phyloP scores from a whole-genome alignment of 1,140 invertebrate genomes.

The Rhizoglyphus robini region DNA sequence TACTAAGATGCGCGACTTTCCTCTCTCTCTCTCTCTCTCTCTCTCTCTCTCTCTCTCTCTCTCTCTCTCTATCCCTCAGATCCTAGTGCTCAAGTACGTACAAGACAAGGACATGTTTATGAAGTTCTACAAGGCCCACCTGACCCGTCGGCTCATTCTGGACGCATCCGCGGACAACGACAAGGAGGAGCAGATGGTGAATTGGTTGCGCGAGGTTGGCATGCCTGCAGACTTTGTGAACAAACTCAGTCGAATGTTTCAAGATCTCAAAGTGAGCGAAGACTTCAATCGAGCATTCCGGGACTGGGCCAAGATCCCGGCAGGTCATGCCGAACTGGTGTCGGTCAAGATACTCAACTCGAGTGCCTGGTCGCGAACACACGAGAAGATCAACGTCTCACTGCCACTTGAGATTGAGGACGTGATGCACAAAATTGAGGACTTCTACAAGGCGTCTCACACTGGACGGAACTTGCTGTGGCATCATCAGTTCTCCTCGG shows the following conservation, averaged over 20 bases:
- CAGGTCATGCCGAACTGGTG: conserved; percentile 34
- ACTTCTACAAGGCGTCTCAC: conserved; percentile 59
- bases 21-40: conserved; percentile 20
- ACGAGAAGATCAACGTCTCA: conserved; percentile 84
- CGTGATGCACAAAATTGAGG: conserved; percentile 85
- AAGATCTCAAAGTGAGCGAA: conserved; percentile 97
- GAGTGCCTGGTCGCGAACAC: conserved; percentile 89
- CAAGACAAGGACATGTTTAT: conserved; percentile 99
- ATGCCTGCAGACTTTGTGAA: conserved; percentile 99
- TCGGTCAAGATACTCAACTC: conserved; percentile 85
- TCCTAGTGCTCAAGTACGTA: conserved; percentile 95
- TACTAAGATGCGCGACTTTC: conserved; percentile 15
- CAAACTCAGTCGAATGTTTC: conserved; percentile 70
- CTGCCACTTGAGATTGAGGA: conserved; percentile 93
- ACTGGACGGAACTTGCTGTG: conserved; percentile 95
- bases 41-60: conserved; percentile 26
- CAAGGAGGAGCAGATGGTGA: conserved; percentile 99
- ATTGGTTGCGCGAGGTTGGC: conserved; percentile 71
- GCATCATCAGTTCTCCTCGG: conserved; percentile 99
- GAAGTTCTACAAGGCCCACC: conserved; percentile 96
- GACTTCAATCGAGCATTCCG: conserved; percentile 93
- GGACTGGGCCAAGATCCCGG: conserved; percentile 28
- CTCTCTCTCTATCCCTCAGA: conserved; percentile 36
- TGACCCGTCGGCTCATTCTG: conserved; percentile 84
- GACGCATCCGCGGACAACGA: conserved; percentile 96